Evolutionary conservation across 2,113 vertebrate genomes (phyloP).

Genomic region (Ptyas mucosa): DNA sequence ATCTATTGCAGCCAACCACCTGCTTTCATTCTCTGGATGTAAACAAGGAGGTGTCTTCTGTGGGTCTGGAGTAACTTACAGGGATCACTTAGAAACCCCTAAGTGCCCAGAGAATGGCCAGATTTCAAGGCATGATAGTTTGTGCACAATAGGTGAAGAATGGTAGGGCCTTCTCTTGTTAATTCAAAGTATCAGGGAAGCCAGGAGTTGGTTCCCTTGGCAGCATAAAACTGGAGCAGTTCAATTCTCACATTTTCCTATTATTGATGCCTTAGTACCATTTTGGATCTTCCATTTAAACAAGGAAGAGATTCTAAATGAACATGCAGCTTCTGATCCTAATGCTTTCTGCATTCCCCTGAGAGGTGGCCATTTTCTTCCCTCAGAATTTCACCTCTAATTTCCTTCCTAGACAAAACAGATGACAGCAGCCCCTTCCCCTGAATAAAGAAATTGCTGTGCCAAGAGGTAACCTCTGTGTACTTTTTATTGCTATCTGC

Average conservation of each 20-base stretch:
- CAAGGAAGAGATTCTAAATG: neutral
- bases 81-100: neutral
- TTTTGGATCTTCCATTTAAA: neutral
- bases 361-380: neutral
- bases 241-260: neutral
- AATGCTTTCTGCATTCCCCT: neutral
- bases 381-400: neutral
- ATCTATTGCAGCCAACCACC: neutral
- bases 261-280: neutral
- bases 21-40: neutral
- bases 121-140: neutral
- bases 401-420: neutral
- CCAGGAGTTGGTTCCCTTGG: neutral
- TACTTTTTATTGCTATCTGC: neutral
- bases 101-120: neutral
- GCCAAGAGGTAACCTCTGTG: neutral
- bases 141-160: neutral
- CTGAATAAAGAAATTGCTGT: neutral
- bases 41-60: neutral
- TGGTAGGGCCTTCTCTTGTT: neutral
- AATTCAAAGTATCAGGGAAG: neutral
- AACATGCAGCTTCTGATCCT: neutral
- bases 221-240: neutral
- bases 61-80: neutral
- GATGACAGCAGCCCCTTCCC: neutral